A percentile compares a stretch with the other conserved stretches of the same genome.
Conservation (phyloP, 2,888 invertebrate species). For the Therioaphis trifolii region DNA sequence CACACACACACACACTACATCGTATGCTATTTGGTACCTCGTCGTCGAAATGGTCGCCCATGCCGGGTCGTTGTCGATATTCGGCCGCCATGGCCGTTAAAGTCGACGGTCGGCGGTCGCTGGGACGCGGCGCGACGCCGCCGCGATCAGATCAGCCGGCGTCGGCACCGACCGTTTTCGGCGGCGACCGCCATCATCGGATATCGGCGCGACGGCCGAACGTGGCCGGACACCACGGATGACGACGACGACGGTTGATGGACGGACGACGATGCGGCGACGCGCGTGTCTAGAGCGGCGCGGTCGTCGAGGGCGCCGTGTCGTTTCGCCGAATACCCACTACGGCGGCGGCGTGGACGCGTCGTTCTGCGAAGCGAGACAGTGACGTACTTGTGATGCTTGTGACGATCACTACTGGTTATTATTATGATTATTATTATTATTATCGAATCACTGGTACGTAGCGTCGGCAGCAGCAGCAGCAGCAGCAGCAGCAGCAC, state of each 20-base stretch:
- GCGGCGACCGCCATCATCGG: no score
- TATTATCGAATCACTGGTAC: neutral
- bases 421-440: no score
- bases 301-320: neutral
- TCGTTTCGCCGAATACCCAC: no score
- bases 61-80: constrained; percentile 48
- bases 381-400: no score
- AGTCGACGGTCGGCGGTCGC: neutral
- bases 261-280: neutral
- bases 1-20: no score
- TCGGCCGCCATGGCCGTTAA: constrained; percentile 37
- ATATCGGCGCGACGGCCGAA: no score
- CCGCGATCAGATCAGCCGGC: neutral
- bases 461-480: neutral
- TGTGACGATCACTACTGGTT: neutral
- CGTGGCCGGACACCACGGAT: neutral
- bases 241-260: neutral
- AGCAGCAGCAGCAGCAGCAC: neutral
- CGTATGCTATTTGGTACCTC: no score
- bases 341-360: no score
- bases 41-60: constrained; percentile 54
- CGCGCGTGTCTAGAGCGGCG: neutral
- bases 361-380: no score
- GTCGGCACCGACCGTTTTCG: neutral
- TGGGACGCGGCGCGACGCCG: neutral